Conservation (phyloP, 2,888 invertebrate species). For the Gryllus longicercus region DNA sequence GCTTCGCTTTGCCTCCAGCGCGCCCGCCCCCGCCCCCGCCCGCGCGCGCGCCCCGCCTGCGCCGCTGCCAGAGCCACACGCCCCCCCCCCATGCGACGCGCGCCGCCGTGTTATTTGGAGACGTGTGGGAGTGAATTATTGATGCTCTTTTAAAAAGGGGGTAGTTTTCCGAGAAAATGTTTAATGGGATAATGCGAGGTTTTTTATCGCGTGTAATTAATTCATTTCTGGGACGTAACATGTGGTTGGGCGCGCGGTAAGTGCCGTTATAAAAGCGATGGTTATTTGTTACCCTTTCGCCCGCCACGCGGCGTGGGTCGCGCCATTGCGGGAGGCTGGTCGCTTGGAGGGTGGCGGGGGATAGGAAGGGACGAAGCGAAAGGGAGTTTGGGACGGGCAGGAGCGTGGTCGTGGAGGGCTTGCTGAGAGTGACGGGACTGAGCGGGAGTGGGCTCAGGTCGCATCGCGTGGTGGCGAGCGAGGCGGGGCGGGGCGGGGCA, state of each 20-base stretch:
- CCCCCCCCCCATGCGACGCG: neutral
- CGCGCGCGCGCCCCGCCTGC: neutral
- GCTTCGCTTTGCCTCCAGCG: too few relatives aligned
- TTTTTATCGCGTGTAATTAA: constrained; percentile 10
- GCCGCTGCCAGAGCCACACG: neutral
- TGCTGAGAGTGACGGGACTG: too few relatives aligned
- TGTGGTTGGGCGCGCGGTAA: neutral
- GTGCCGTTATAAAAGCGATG: neutral
- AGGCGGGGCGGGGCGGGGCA: too few relatives aligned
- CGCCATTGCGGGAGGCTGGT: too few relatives aligned
- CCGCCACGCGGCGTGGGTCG: too few relatives aligned
- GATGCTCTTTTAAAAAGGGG: neutral
- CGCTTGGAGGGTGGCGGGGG: too few relatives aligned
- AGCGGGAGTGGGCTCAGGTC: too few relatives aligned
- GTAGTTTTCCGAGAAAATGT: neutral
- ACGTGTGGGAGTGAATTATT: neutral
- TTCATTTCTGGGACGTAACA: neutral
- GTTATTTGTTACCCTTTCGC: neutral
- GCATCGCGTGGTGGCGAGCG: too few relatives aligned
- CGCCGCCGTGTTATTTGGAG: neutral
- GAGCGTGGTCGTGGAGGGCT: too few relatives aligned
- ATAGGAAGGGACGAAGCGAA: too few relatives aligned
- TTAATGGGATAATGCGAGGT: neutral
- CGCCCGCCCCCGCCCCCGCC: neutral
- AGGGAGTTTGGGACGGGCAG: too few relatives aligned